phyloP scores from a whole-genome alignment of 1,140 invertebrate genomes.

The Ladona fulva region DNA sequence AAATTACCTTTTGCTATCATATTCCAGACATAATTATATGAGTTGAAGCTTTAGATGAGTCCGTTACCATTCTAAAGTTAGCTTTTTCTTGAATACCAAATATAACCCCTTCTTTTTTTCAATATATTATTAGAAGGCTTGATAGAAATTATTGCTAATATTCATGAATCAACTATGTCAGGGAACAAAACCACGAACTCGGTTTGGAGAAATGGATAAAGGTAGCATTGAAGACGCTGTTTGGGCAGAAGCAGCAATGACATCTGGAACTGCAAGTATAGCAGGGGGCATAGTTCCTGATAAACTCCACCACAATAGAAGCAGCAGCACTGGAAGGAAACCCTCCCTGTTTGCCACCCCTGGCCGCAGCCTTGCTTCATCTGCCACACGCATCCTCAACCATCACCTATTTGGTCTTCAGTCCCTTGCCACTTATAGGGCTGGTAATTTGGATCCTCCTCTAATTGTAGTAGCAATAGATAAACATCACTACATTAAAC shows the following conservation, averaged over 20 bases:
- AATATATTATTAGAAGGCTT: too few species aligned
- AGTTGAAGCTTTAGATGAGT: too few species aligned
- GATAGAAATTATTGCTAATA: background rate
- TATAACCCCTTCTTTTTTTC: too few species aligned
- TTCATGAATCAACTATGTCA: background rate
- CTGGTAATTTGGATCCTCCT: constrained; percentile 32
- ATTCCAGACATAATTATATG: too few species aligned
- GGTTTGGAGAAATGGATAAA: background rate
- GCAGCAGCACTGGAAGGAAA: constrained; percentile 31
- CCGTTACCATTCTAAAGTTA: too few species aligned
- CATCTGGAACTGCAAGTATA: background rate
- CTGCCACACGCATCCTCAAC: constrained; percentile 60
- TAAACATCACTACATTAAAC: background rate
- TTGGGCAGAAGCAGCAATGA: background rate
- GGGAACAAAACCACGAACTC: background rate
- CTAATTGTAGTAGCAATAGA: constrained; percentile 15
- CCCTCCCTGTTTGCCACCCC: constrained; percentile 47
- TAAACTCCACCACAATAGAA: background rate
- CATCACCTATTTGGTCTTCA: constrained; percentile 61
- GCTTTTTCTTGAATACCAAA: too few species aligned
- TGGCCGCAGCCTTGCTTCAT: constrained; percentile 50
- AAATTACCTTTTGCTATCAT: too few species aligned
- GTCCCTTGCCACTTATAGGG: constrained; percentile 41
- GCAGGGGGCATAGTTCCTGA: background rate
- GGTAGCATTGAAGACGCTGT: background rate